phyloP scores from a whole-genome alignment of 2,888 invertebrate genomes.

The Lingula anatina region DNA sequence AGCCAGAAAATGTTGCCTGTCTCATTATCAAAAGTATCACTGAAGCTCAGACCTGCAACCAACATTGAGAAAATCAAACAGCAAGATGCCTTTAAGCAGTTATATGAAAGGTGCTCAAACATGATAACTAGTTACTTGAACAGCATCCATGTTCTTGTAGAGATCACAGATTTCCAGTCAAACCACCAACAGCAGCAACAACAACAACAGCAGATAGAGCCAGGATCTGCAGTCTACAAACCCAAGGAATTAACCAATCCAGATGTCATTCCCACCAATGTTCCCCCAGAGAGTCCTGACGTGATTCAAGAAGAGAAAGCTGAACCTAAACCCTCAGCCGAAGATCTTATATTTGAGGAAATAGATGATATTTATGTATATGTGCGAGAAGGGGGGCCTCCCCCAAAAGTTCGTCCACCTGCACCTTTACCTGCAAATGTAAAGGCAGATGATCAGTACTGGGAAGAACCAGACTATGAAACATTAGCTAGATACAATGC shows the following conservation, averaged over 20 bases:
- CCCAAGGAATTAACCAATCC: background rate
- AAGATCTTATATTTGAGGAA: constrained; percentile 70
- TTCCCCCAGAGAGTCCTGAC: too few species aligned
- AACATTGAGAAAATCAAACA: constrained; percentile 54
- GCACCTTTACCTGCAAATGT: constrained; percentile 36
- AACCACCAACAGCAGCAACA: background rate
- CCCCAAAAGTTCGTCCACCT: too few species aligned
- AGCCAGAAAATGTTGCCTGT: constrained; percentile 65
- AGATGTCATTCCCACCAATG: too few species aligned
- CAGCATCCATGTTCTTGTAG: constrained; percentile 44
- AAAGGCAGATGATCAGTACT: constrained; percentile 46
- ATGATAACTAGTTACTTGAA: constrained; percentile 47
- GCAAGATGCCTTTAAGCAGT: constrained; percentile 22
- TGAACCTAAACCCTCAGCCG: too few species aligned
- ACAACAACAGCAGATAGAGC: background rate
- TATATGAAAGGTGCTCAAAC: constrained; percentile 31
- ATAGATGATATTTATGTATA: constrained; percentile 96
- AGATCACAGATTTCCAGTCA: constrained; percentile 31
- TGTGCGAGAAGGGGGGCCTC: constrained; percentile 84
- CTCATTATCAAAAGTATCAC: constrained; percentile 77
- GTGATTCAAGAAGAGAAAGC: too few species aligned
- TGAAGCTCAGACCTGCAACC: constrained; percentile 63
- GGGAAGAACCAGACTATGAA: constrained; percentile 48
- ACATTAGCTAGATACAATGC: too few species aligned
- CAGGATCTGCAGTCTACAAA: background rate